A percentile compares a stretch with the other conserved stretches of the same genome.
phyloP scores from a whole-genome alignment of 2,113 vertebrate genomes.

The Zingel zingel region DNA sequence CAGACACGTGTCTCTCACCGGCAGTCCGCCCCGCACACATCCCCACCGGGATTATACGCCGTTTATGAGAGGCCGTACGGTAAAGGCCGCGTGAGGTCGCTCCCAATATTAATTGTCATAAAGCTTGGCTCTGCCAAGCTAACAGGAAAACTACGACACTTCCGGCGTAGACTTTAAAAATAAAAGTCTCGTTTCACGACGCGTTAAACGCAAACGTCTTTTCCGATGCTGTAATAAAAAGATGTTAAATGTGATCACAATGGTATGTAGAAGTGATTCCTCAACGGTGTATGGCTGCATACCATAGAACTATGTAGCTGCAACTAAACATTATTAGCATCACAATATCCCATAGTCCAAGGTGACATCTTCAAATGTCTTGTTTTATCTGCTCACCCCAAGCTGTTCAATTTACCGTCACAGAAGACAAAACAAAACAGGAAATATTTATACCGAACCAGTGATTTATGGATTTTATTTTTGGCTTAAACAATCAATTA shows the following conservation, averaged over 20 bases:
- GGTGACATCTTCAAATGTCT: background rate
- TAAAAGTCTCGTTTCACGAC: slow-evolving; percentile 47
- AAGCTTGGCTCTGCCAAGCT: slow-evolving; percentile 27
- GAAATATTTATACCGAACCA: background rate
- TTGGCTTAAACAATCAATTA: background rate
- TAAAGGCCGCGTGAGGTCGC: slow-evolving; percentile 79
- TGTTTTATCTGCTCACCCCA: background rate
- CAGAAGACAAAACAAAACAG: background rate
- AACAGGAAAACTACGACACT: slow-evolving; percentile 3
- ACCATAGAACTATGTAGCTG: no score
- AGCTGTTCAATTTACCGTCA: background rate
- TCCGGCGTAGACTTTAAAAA: slow-evolving; percentile 53
- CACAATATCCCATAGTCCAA: no score
- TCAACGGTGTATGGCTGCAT: background rate
- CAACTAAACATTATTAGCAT: no score
- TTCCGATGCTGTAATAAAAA: background rate
- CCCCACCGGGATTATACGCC: slow-evolving; percentile 51
- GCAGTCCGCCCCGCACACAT: slow-evolving; percentile 31
- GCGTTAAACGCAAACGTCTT: background rate
- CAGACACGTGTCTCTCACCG: slow-evolving; percentile 54
- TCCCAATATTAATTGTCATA: slow-evolving; percentile 71
- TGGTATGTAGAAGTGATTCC: background rate
- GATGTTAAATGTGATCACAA: background rate
- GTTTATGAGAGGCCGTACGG: slow-evolving; percentile 57
- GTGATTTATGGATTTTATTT: background rate